Evolutionary conservation across 2,888 invertebrate genomes (phyloP).

Genomic region (Nomada goodeniana): DNA sequence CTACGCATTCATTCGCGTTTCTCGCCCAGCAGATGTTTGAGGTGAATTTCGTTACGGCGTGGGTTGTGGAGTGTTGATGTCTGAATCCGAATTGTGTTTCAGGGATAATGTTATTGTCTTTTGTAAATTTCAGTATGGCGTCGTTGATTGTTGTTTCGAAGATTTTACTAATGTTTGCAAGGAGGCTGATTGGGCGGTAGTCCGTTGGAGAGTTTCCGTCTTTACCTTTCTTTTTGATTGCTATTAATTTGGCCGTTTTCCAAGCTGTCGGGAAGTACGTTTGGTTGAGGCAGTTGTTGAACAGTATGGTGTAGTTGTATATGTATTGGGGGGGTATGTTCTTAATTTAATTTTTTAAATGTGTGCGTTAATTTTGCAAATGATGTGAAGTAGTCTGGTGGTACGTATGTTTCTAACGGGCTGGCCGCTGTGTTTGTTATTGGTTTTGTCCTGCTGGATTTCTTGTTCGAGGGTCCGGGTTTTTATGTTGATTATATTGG

Average conservation of each 20-base stretch:
- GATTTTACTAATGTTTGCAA: neutral
- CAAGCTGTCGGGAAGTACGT: slow-evolving; percentile 1
- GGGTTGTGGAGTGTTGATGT: neutral
- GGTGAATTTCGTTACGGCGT: neutral
- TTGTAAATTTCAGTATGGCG: no score
- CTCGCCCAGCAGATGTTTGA: neutral
- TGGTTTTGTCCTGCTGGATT: neutral
- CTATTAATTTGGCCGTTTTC: slow-evolving; percentile 20
- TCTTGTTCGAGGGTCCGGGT: neutral
- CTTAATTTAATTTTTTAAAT: slow-evolving; percentile 17
- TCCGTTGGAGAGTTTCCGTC: slow-evolving; percentile 2
- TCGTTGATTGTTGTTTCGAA: neutral
- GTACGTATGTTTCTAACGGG: neutral
- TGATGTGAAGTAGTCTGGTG: neutral
- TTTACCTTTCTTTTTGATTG: slow-evolving; percentile 8
- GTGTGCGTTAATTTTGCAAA: no score
- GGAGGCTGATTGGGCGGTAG: neutral
- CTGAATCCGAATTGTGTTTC: neutral
- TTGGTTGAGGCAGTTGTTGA: slow-evolving; percentile 30
- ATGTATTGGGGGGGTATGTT: neutral
- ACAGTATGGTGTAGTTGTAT: neutral
- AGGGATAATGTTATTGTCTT: neutral
- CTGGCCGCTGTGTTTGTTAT: neutral
- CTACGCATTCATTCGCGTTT: neutral
- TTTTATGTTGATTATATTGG: neutral